phyloP scores from a whole-genome alignment of 2,797 vertebrate genomes.

The Sebastes hubbsi region DNA sequence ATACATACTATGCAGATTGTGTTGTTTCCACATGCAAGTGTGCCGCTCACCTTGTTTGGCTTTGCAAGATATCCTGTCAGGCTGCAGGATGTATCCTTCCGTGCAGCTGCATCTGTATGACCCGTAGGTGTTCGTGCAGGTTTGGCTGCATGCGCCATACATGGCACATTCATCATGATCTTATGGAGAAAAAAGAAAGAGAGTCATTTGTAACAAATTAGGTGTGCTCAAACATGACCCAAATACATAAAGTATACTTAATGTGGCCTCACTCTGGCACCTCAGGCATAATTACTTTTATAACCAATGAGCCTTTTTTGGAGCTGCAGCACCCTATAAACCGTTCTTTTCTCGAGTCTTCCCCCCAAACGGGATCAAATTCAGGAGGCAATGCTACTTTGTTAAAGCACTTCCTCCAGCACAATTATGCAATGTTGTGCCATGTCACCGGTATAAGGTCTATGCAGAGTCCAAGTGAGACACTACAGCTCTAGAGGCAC shows the following conservation, averaged over 20 bases:
- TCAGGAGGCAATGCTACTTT: conserved; percentile 15
- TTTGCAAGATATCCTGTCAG: conserved; percentile 92
- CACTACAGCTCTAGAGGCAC: conserved; percentile 32
- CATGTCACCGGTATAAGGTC: background rate
- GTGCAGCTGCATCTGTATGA: conserved; percentile 93
- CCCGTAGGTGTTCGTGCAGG: conserved; percentile 91
- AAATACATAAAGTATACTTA: conserved; percentile 86
- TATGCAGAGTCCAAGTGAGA: conserved; percentile 29
- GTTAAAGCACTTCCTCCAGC: conserved; percentile 20
- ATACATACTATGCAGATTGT: conserved; percentile 55
- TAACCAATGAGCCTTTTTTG: conserved; percentile 62
- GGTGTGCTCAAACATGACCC: conserved; percentile 84
- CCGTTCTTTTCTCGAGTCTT: conserved; percentile 6
- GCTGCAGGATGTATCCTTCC: conserved; percentile 92
- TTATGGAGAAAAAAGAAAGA: conserved; percentile 76
- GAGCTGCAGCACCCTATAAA: conserved; percentile 33
- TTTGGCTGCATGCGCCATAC: conserved; percentile 95
- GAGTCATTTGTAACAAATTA: conserved; percentile 80
- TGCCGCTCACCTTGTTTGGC: conserved; percentile 91
- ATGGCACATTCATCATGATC: conserved; percentile 94
- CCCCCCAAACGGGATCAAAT: conserved; percentile 41
- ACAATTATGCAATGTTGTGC: conserved; percentile 25
- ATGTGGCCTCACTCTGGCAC: conserved; percentile 74
- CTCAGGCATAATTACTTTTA: conserved; percentile 74
- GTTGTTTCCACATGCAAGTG: conserved; percentile 37